Evolutionary conservation across 2,888 invertebrate genomes (phyloP), one percentile per base, ranked within the genome.

Genomic region (Emmelina monodactyla): DNA sequence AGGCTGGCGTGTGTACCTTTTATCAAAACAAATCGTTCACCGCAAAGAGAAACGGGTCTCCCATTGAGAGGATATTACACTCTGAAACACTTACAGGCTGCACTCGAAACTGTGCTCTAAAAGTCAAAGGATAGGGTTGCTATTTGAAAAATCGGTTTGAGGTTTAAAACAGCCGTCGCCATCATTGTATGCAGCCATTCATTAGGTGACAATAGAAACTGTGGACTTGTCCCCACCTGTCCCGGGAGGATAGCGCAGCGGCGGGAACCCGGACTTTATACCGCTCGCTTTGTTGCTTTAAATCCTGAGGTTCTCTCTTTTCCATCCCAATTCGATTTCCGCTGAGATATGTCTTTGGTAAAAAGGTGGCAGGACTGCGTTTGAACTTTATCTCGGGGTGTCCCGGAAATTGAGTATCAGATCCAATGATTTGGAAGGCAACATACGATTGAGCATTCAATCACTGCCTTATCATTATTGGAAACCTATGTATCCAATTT

Each of bases 1-100:
- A n/a, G n/a, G 25, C 11, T 25, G 25, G 25, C 3, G 25, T n/a
- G 6, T 3, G 25, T 25, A 25, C 25, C 31, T 31, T 37, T 37
- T 37, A 37, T 37, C 37, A 37, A 37, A 37, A 37, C 31, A 34
- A 34, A 37, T 33, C 31, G 34, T 31, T 25, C 37, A 37, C 37
- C 37, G 28, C 37, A 34, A 31, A 30, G 34, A 22, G 22, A 19
- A 32, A 31, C 35, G 35, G 33, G 16, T 11, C 33, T 33, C 25
- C 25, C 25, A 25, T 25, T 25, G 25, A 25, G 25, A 25, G n/a
- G 25, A 11, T 25, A 25, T 25, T 25, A 25, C 25, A 25, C n/a
- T 11, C 25, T n/a, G 25, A 25, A 25, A 25, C 25, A 25, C 25
- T 25, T 25, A 10, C 25, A n/a, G 25, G 25, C 3, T 7, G 11